Base-by-base conservation (phyloP, 2,113 vertebrate genomes). In the Butorides virescens region DNA sequence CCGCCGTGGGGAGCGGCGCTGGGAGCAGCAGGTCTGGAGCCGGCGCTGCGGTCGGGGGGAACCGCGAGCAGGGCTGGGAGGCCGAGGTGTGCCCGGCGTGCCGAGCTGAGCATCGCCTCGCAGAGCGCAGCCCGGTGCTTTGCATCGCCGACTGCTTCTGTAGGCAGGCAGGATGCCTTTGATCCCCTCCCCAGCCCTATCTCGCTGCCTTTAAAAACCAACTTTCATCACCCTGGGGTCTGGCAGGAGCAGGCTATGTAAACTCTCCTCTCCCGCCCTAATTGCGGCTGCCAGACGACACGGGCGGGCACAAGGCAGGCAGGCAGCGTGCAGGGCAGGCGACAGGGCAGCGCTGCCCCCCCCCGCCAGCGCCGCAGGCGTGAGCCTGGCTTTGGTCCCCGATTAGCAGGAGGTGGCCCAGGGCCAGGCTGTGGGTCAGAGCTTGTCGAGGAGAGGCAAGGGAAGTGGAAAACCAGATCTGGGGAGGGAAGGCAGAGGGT, bases 151-250 rank as follows among this genome's bases (percentile, higher is more conserved):
- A 29, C 66, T 6, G 50, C 76, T 61, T 42, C 67, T 88, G 78
- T 58, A 70, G 78, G 90, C 81, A 66, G 71, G 80, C 75, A 73
- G 81, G 46, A 11, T 8, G 79, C 47, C 88, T 97, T 95, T 95
- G 90, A 92, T 96, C 84, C 81, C 42, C 66, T 92, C 76, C 93
- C 92, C 77, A 66, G 86, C 76, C 72, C 90, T 21, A 63, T 83
- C 88, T 83, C 2, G 0, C 58, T 15, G 50, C 66, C 74, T 94
- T 71, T 50, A 65, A 50, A 86, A 88, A 59, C 30, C 80, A 67
- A 12, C 86, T 90, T 86, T 78, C 68, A 92, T 49, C 93, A 77
- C 67, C 73, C 65, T 90, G 65, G 95, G 79, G 85, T 92, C 94
- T 93, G 94, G 82, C 87, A 95, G 88, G 56, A 93, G 80, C 73